Evolutionary conservation across 2,797 vertebrate genomes (phyloP).

Genomic region (Amniataba percoides): DNA sequence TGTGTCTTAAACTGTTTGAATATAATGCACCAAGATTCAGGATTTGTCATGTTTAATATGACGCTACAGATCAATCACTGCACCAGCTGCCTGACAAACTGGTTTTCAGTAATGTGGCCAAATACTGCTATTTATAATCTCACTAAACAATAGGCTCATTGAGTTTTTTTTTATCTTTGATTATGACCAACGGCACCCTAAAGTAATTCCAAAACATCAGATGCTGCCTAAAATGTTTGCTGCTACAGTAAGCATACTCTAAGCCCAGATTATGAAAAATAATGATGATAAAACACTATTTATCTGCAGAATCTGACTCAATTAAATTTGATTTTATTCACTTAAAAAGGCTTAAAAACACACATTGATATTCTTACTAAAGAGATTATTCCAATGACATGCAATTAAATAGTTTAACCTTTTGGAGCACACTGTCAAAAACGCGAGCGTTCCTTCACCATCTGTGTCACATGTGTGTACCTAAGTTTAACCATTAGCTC

Average conservation of each 20-base stretch:
- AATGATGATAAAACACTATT: slow-evolving; percentile 19
- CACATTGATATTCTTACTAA: neutral
- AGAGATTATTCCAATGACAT: neutral
- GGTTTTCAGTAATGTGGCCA: neutral
- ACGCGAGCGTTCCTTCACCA: neutral
- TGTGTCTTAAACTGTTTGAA: neutral
- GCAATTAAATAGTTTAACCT: neutral
- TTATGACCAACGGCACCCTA: neutral
- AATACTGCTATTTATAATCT: neutral
- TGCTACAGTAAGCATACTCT: neutral
- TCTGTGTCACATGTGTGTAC: slow-evolving; percentile 28
- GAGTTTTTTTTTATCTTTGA: neutral
- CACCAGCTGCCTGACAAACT: neutral
- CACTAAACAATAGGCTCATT: neutral
- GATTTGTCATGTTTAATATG: neutral
- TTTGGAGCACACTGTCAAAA: neutral
- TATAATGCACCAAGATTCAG: neutral
- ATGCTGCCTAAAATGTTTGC: neutral
- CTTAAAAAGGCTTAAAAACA: neutral
- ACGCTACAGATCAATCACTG: neutral
- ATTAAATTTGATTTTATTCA: neutral
- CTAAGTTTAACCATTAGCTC: slow-evolving; percentile 71
- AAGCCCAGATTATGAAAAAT: neutral
- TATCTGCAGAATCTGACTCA: neutral
- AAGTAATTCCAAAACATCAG: neutral